Base-by-base conservation (phyloP, 2,797 vertebrate genomes). In the Eulemur coronatus region DNA sequence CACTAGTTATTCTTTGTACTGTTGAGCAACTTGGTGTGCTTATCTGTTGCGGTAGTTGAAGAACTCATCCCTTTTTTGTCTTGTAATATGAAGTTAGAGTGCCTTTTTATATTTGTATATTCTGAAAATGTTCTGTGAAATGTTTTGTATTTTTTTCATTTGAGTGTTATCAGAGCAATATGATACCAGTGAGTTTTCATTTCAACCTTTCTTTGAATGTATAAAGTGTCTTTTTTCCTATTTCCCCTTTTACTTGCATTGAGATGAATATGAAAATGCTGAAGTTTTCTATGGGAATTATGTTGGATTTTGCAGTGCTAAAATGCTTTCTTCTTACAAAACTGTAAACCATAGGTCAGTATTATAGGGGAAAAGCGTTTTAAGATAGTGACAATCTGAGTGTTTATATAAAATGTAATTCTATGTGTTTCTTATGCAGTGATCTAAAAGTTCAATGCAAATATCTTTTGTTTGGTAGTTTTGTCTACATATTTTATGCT, bases 81-180 rank as follows among this genome's bases (percentile, higher is more conserved):
- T 96, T 97, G 98, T 98, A 97, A 98, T 92, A 97, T 97, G 97
- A 99, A 98, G 98, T 99, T 98, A 98, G 98, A 99, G 99, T 99
- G 99, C 99, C 99, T 99, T 99, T 99, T 98, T 98, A 98, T 98
- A 99, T 98, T 98, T 98, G 98, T 98, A 98, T 98, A 98, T 98
- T 97, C 98, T 97, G 98, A 97, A 98, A 98, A 97, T 96, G 98
- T 98, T 98, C 98, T 98, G 98, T 98, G 98, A 98, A 97, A 97
- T 92, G 96, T 75, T 97, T 98, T 97, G 94, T 95, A 95, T 97
- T 98, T 97, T 96, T 97, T 98, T 97, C 72, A 96, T 98, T 98
- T 97, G 97, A 98, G 97, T 99, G 98, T 98, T 98, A 98, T 91
- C 96, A 98, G 98, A 99, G 98, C 98, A 99, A 99, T 99, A 99